Base-by-base conservation (phyloP, 1,140 invertebrate genomes). In the Philopotamus ludificatus region DNA sequence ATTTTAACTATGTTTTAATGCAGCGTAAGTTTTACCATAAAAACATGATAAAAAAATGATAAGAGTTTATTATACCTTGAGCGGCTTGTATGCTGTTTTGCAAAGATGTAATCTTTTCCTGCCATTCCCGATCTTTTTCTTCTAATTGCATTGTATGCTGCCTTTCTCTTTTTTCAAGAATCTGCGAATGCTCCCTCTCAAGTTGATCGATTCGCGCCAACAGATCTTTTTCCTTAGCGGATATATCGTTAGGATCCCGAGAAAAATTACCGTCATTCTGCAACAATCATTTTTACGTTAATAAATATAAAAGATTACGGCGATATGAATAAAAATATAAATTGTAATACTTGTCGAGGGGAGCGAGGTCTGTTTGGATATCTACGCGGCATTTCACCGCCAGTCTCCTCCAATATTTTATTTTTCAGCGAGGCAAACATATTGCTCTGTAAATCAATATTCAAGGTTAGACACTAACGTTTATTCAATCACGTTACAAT, bases 331-430 rank as follows among this genome's bases (percentile, higher is more conserved):
- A n/a, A n/a, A n/a, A n/a, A n/a, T 55, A 39, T 39, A 55, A 34
- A 55, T 51, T 51, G 1, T 50, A 3, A 50, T 60, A 65, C 68
- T 18, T 66, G 68, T 20, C 60, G 21, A 3, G 62, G 62, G 20
- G 50, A 63, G 3, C 65, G 26, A 10, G 65, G 65, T 47, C 58
- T 58, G 10, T 57, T 59, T 1, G 63, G 67, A 15, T 66, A 70
- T 10, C 51, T 20, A 26, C 64, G 47, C 7, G 81, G 82, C 41
- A 89, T 78, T 73, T 89, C 87, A 73, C 82, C 86, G 45, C 87
- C 88, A 23, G 87, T 89, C 77, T 89, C 87, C 73, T 89, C 87
- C 61, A 84, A 82, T 71, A 89, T 89, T 77, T 89, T 89, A 73
- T 88, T 89, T 73, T 89, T 89, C 70, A 87, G 73, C 66, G 83